phyloP scores from a whole-genome alignment of 1,140 invertebrate genomes.

The Lepidurus arcticus region DNA sequence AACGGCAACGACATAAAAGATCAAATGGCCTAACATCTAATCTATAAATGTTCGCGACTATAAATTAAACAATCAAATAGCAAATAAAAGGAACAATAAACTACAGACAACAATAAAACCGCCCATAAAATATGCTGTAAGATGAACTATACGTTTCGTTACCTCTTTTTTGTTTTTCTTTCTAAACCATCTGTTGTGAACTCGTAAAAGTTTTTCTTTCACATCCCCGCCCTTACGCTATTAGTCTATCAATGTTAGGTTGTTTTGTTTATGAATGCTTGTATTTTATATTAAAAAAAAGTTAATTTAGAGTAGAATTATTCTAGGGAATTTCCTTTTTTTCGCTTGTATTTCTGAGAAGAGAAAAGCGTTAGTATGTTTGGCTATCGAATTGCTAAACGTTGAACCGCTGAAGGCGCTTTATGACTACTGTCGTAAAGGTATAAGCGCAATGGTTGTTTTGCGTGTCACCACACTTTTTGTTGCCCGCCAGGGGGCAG shows the following conservation, averaged over 20 bases:
- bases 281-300: background rate
- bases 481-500: background rate
- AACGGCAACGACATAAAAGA: conserved; percentile 12
- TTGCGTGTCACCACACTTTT: background rate
- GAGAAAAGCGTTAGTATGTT: background rate
- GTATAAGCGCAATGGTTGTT: background rate
- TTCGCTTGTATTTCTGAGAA: background rate
- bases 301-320: background rate
- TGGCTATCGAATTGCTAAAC: background rate
- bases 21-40: background rate
- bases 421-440: conserved; percentile 1
- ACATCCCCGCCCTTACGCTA: too few relatives aligned
- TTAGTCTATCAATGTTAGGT: too few relatives aligned
- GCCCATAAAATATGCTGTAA: background rate
- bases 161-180: conserved; percentile 22
- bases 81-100: background rate
- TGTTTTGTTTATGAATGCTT: background rate
- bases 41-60: background rate
- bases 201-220: too few relatives aligned
- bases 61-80: background rate
- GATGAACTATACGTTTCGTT: background rate
- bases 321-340: background rate
- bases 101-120: conserved; percentile 13
- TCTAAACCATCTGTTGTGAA: too few relatives aligned
- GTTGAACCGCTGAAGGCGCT: background rate